Base-by-base conservation (phyloP, 2,797 vertebrate species). In the Brachyalestes nurse region DNA sequence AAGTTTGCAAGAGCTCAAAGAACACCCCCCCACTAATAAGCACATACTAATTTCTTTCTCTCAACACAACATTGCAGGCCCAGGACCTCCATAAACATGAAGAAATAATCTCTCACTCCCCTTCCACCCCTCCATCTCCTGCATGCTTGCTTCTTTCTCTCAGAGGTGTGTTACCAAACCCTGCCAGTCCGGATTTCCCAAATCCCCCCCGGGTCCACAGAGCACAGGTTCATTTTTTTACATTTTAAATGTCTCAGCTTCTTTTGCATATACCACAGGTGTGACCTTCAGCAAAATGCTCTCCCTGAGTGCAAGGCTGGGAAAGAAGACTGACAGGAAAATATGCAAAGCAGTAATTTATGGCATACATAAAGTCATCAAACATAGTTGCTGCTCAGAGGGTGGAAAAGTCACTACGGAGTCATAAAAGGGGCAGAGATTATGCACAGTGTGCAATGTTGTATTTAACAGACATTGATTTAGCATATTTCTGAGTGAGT, bases 311-410 rank as follows among this genome's bases (percentile, higher is more conserved):
- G 34, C 34, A 40, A 14, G 62, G 14, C 28, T 64, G 28, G 28
- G 61, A 7, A 17, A 38, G 62, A 40, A 40, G 62, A 64, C 16
- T 65, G 62, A 65, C 62, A 65, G 62, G 34, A 65, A 40, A 65
- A 65, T 65, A n/a, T 40, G 16, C 28, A 65, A 10, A 38, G 16
- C 16, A 38, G 28, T 65, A 65, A 65, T 40, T 65, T 65, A 65
- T 65, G 17, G 28, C 62, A 65, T 65, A 65, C 62, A 40, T 40
- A 65, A 40, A 17, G 16, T 9, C 2, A 23, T 62, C 25, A 14
- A 64, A 17, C 28, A 64, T 5, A 38, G 61, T 19, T 19, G 34
- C 5, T 9, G 28, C 4, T 28, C 34, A 16, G 13, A 21, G 60
- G 23, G 9, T 60, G 58, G 23, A 23, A 23, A 60, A 25, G 4